Base-by-base conservation (phyloP, 1,140 invertebrate genomes). In the Physella acuta region DNA sequence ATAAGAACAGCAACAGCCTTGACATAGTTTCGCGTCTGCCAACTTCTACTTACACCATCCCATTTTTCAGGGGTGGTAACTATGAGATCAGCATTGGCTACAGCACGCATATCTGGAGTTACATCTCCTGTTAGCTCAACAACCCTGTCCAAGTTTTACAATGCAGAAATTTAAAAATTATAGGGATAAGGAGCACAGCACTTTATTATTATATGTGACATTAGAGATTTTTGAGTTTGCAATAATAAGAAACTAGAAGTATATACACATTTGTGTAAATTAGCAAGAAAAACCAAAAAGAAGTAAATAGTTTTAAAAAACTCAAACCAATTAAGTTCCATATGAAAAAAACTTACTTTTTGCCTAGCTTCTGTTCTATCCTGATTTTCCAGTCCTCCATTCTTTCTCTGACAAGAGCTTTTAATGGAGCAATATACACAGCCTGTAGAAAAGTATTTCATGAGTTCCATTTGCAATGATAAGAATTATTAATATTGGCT, bases 11-110 rank as follows among this genome's bases (percentile, higher is more conserved):
- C 91, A 0, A 99, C 97, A 78, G 94, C 80, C 75, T 88, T 91
- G 0, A 99, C 97, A 80, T 99, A 99, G 84, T 91, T 92, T 73
- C 97, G 89, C 0, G 93, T 98, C 78, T 98, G 95, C 95, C 97
- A 99, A 70, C 93, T 95, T 73, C 97, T 89, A 83, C 94, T 97
- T 67, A 99, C 94, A 71, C 96, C 97, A 83, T 99, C 97, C 97
- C 97, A 99, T 85, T 99, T 99, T 86, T 99, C 97, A 0, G 97
- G 97, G 0, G 97, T 99, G 2, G 97, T 99, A 0, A 99, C 94
- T 36, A 99, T 98, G 0, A 99, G 90, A 80, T 94, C 91, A 0
- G 97, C 91, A 60, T 84, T 88, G 0, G 89, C 87, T 68, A 99
- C 94, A 0, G 94, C 91, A 75, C 90, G 87, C 60, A 94, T 90